Conservation (phyloP, 2,888 invertebrate species). For the Ypsolopha sequella region DNA sequence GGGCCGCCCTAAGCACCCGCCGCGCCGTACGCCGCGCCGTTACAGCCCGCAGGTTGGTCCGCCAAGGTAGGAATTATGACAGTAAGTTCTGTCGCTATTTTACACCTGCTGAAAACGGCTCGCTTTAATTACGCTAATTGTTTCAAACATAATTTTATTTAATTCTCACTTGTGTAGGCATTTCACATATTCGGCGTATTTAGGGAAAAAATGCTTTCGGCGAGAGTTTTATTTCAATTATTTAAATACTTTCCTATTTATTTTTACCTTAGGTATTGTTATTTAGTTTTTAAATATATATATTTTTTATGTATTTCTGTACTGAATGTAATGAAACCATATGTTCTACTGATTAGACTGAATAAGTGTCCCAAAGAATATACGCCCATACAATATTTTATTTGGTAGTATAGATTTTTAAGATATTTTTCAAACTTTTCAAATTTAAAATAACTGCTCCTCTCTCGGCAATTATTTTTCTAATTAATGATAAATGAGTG, state of each 20-base stretch:
- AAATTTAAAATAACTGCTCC: too few relatives aligned
- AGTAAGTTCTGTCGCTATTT: slow-evolving; percentile 34
- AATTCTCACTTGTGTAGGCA: background rate
- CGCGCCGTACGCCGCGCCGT: background rate
- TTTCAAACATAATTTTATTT: slow-evolving; percentile 22
- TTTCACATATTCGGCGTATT: background rate
- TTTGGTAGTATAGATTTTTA: too few relatives aligned
- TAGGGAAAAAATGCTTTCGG: background rate
- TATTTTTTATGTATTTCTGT: too few relatives aligned
- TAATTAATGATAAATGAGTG: too few relatives aligned
- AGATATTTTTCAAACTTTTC: too few relatives aligned
- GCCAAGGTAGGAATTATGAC: slow-evolving; percentile 48
- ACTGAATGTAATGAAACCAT: too few relatives aligned
- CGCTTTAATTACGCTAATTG: slow-evolving; percentile 54
- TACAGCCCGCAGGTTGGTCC: background rate
- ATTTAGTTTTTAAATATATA: too few relatives aligned
- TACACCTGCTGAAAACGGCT: slow-evolving; percentile 64
- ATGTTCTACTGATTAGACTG: too few relatives aligned
- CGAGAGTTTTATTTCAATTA: slow-evolving; percentile 4
- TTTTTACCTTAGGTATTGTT: too few relatives aligned
- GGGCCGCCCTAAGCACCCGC: background rate
- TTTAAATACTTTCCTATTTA: background rate
- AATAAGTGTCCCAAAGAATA: too few relatives aligned
- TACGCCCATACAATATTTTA: too few relatives aligned
- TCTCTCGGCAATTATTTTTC: too few relatives aligned